A percentile compares a stretch with the other conserved stretches of the same genome.
Conservation (phyloP, 1,140 invertebrate genomes). For the Notospermus geniculatus region DNA sequence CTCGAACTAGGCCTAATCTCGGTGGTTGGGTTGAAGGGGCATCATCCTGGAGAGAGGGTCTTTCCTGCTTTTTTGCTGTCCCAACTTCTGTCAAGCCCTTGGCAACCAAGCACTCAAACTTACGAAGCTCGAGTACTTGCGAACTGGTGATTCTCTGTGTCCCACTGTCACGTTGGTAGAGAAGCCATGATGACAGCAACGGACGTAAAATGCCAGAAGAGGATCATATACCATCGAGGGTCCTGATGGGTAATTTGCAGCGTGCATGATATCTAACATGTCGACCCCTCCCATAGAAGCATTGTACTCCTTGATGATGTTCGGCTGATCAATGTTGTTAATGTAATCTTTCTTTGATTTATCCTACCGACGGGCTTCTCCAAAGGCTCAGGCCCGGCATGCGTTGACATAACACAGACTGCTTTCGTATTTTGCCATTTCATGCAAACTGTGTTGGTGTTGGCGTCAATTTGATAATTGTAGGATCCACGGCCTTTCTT, state of each 20-base stretch:
- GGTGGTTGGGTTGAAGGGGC: background rate
- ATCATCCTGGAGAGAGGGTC: background rate
- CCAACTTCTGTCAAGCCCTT: background rate
- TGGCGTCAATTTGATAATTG: background rate
- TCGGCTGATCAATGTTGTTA: background rate
- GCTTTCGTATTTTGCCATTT: background rate
- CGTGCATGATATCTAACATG: background rate
- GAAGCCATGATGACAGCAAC: background rate
- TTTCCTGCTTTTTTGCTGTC: background rate
- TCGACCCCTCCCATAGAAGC: background rate
- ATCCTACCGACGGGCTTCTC: background rate
- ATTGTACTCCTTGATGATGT: background rate
- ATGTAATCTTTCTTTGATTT: slow-evolving; percentile 1
- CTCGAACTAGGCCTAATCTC: background rate
- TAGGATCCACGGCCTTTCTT: background rate
- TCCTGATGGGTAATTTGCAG: background rate
- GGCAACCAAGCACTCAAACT: background rate
- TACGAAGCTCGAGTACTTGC: background rate
- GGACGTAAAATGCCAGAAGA: background rate
- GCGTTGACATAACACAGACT: background rate
- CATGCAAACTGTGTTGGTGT: background rate
- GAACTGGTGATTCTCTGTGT: background rate
- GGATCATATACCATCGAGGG: background rate
- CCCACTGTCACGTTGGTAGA: background rate
- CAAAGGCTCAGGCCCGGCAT: background rate